A percentile compares a stretch with the other conserved stretches of the same genome.
Conservation (phyloP, 2,113 vertebrate species). For the Mormoops blainvillei region DNA sequence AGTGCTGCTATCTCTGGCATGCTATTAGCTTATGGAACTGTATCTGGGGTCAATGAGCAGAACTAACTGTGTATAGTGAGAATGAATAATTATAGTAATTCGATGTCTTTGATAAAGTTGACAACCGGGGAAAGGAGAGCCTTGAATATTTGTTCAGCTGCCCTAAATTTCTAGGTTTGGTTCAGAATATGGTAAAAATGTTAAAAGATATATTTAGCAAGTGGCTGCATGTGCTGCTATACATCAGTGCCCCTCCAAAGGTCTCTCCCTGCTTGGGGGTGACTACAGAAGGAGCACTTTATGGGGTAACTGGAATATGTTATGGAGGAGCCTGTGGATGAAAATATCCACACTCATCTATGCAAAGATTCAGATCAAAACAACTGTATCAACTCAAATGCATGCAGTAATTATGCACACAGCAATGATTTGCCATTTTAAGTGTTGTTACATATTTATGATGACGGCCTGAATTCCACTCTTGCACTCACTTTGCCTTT, state of each 20-base stretch:
- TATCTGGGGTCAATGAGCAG: neutral
- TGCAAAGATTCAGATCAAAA: neutral
- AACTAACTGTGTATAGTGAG: neutral
- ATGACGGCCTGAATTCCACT: neutral
- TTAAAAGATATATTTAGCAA: neutral
- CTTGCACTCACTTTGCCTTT: neutral
- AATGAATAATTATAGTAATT: constrained; percentile 44
- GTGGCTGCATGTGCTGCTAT: neutral
- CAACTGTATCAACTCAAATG: neutral
- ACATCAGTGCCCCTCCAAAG: neutral
- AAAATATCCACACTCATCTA: neutral
- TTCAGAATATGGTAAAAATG: neutral
- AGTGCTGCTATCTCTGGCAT: neutral
- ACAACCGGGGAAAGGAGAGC: neutral
- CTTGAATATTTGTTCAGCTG: neutral
- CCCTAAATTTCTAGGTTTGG: neutral
- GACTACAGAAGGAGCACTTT: neutral
- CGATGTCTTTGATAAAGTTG: neutral
- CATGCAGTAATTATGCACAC: neutral
- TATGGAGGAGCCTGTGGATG: neutral
- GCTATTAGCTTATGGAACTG: neutral
- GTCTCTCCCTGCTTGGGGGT: neutral
- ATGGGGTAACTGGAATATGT: neutral
- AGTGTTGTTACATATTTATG: neutral
- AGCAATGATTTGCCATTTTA: neutral